phyloP scores from a whole-genome alignment of 1,140 invertebrate genomes.

The Diorhabda elongata region DNA sequence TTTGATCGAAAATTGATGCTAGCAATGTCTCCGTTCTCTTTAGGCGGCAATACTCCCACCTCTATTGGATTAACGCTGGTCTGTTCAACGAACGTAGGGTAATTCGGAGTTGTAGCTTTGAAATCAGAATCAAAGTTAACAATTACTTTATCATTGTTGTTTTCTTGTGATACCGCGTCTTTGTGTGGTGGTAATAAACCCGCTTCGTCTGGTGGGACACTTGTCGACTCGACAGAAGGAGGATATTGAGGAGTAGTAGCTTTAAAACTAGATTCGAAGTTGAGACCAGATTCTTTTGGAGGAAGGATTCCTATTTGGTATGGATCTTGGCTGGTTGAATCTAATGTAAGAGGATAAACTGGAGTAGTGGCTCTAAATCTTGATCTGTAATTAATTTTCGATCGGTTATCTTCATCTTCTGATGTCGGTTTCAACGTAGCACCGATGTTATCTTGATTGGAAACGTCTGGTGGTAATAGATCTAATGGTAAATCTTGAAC shows the following conservation, averaged over 20 bases:
- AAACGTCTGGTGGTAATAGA: conserved; percentile 33
- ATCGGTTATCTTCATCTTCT: conserved; percentile 23
- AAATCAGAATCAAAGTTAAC: conserved; percentile 4
- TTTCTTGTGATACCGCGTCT: neutral
- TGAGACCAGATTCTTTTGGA: conserved; percentile 17
- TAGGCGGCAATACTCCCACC: conserved; percentile 26
- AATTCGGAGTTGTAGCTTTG: conserved; percentile 37
- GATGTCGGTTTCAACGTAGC: conserved; percentile 42
- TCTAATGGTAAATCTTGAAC: conserved; percentile 1
- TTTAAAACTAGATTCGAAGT: conserved; percentile 20
- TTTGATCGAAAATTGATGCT: conserved; percentile 26
- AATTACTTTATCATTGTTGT: neutral
- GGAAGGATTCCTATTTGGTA: conserved; percentile 31
- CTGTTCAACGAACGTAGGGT: conserved; percentile 32
- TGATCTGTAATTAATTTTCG: conserved; percentile 33
- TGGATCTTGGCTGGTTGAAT: conserved; percentile 24
- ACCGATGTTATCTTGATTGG: conserved; percentile 33
- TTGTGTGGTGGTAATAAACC: conserved; percentile 27
- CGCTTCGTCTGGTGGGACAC: conserved; percentile 26
- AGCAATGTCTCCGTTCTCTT: neutral
- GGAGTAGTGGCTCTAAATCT: conserved; percentile 41
- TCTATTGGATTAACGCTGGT: conserved; percentile 28
- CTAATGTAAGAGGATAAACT: conserved; percentile 38
- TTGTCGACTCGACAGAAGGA: conserved; percentile 30
- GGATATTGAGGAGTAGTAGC: conserved; percentile 40